These are phyloP conservation scores for Discoglossus pictus DNA, from an alignment of 2,797 vertebrate species.

Conservation along the genomic window DNA sequence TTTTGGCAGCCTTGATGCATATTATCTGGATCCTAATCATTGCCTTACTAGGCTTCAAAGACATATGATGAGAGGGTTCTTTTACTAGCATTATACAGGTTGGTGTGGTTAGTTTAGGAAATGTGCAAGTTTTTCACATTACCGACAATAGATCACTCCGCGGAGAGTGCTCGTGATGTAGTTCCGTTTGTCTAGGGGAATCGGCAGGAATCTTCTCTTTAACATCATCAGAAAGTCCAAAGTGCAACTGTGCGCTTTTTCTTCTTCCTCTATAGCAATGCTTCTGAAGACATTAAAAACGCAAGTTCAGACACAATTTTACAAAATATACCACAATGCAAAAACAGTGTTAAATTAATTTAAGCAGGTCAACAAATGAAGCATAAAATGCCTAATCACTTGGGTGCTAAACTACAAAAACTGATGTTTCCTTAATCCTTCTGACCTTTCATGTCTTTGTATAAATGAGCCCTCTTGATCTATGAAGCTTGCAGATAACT, in stretches of 20 bases:
- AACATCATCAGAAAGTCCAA: constrained; percentile 7
- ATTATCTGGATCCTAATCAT: too few relatives aligned
- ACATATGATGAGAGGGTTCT: too few relatives aligned
- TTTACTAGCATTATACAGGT: background rate
- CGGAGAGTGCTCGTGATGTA: constrained; percentile 16
- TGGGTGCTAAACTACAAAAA: background rate
- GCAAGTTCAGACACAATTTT: background rate
- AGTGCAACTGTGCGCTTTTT: constrained; percentile 15
- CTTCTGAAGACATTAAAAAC: constrained; percentile 1
- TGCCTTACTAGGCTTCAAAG: too few relatives aligned
- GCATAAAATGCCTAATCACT: constrained; percentile 13
- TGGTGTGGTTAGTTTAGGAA: constrained; percentile 10
- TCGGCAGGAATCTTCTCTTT: constrained; percentile 11
- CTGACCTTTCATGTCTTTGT: constrained; percentile 44
- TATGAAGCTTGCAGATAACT: constrained; percentile 27
- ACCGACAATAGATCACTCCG: constrained; percentile 40
- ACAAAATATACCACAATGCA: background rate
- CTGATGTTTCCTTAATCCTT: constrained; percentile 11
- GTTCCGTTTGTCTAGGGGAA: constrained; percentile 9
- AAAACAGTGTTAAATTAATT: background rate
- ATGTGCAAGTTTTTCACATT: constrained; percentile 31
- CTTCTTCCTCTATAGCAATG: constrained; percentile 36
- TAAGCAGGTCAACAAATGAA: background rate
- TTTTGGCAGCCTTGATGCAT: too few relatives aligned
- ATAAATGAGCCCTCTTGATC: constrained; percentile 20